Percentiles rank a stretch among this genome's conserved stretches.
Evolutionary conservation across 2,888 invertebrate species (phyloP).

Genomic region (Agrotis puta): DNA sequence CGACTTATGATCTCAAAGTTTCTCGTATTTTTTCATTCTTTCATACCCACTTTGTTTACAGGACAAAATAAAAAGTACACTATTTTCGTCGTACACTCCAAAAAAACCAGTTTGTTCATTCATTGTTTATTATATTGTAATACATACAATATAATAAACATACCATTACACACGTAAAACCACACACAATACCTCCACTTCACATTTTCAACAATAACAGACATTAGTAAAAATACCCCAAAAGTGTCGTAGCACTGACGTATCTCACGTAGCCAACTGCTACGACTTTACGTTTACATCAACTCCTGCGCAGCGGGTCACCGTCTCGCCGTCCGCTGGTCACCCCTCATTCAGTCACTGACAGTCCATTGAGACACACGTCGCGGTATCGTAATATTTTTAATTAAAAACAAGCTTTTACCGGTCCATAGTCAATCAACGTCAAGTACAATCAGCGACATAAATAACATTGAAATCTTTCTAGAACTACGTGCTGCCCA

Average conservation of each 20-base stretch:
- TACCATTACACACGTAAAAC: not conserved
- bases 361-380: slow-evolving; percentile 20
- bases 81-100: not conserved
- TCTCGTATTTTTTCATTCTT: no score
- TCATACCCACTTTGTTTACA: no score
- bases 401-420: slow-evolving; percentile 8
- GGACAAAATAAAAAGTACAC: no score
- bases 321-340: not conserved
- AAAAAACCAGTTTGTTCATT: not conserved
- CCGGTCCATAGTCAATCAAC: not conserved
- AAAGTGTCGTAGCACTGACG: slow-evolving; percentile 47
- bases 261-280: slow-evolving; percentile 32
- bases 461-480: slow-evolving; percentile 25
- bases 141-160: not conserved
- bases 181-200: not conserved
- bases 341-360: slow-evolving; percentile 32
- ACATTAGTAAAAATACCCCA: slow-evolving; percentile 9
- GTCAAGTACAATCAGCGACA: slow-evolving; percentile 24
- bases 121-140: not conserved
- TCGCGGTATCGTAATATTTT: slow-evolving; percentile 14
- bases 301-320: slow-evolving; percentile 45
- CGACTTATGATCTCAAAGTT: no score
- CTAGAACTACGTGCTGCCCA: slow-evolving; percentile 32
- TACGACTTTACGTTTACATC: slow-evolving; percentile 23
- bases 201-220: slow-evolving; percentile 12